Evolutionary conservation across 2,113 vertebrate species (phyloP), one percentile per base, ranked within the genome.

Genomic region (Hystrix brachyura): DNA sequence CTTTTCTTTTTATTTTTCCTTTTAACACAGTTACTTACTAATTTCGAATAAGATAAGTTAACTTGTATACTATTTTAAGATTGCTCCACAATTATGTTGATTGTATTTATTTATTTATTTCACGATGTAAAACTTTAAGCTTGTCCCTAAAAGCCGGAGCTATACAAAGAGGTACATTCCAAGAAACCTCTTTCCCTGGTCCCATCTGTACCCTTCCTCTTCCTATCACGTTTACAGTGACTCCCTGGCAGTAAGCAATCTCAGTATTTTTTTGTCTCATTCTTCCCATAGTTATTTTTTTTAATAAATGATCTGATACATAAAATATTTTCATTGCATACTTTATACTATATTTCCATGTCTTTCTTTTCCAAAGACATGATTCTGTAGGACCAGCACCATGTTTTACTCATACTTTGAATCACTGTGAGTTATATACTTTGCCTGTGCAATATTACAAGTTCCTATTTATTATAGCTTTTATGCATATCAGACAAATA

Each of bases 221-320:
- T 67, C 55, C 74, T 10, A 80, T 60, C 64, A 53, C 62, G 0
- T 80, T 65, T 9, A 51, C 72, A 76, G 21, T 10, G 2, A 48
- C 27, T 11, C 6, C 27, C 34, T 72, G 11, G 38, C n/a, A 80
- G 1, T 53, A 72, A 51, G 21, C 6, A 53, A 18, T 55, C 34
- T 38, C 51, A 48, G 59, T 89, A 90, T 5, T 64, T 85, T 85
- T 71, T 87, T 27, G 29, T 14, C 32, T 76, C 80, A 67, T 69
- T 17, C 1, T 90, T 86, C 83, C 25, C 57, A 3, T 82, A 23
- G 74, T 69, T 67, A n/a, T 71, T 92, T 92, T 92, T 92, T 87
- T 82, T 76, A 62, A 71, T 51, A 82, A 71, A 59, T 92, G 3
- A 87, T 5, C 25, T 78, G 29, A 48, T 69, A n/a, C 2, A 62